Evolutionary conservation across 2,797 vertebrate species (phyloP).

Genomic region (Crenichthys baileyi): DNA sequence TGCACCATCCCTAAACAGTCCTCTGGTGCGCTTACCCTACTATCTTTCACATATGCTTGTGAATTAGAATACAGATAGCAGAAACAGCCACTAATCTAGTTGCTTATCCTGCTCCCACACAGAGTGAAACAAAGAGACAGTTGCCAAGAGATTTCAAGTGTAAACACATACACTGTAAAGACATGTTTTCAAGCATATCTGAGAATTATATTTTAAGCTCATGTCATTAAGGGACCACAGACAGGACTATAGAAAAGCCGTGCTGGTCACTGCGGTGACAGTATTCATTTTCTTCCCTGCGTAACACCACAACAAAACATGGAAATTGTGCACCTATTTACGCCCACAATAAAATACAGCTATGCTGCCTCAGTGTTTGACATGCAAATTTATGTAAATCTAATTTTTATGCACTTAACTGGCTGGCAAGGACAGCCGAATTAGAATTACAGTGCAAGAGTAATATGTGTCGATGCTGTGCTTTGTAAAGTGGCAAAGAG

Average conservation of each 20-base stretch:
- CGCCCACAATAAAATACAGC: slow-evolving; percentile 29
- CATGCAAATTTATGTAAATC: slow-evolving; percentile 41
- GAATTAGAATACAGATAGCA: slow-evolving; percentile 35
- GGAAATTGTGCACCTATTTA: slow-evolving; percentile 7
- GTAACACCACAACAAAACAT: slow-evolving; percentile 11
- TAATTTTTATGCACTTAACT: slow-evolving; percentile 39
- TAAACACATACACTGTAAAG: neutral
- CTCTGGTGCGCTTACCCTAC: neutral
- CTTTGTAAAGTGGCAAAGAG: slow-evolving; percentile 38
- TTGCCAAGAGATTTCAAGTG: slow-evolving; percentile 8
- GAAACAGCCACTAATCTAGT: slow-evolving; percentile 36
- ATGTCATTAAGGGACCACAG: neutral
- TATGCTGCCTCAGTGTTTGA: slow-evolving; percentile 9
- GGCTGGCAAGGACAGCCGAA: slow-evolving; percentile 18
- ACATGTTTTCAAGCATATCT: neutral
- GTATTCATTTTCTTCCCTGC: neutral
- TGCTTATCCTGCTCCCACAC: slow-evolving; percentile 40
- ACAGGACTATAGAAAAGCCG: neutral
- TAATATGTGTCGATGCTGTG: slow-evolving; percentile 23
- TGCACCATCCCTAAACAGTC: slow-evolving; percentile 6
- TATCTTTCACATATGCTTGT: slow-evolving; percentile 13
- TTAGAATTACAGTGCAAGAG: slow-evolving; percentile 29
- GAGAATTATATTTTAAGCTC: neutral
- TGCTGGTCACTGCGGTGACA: neutral
- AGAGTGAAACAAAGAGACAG: slow-evolving; percentile 8